Percentiles rank a stretch among this genome's conserved stretches.
Conservation (phyloP, 1,140 invertebrate species). For the Listronotus bonariensis region DNA sequence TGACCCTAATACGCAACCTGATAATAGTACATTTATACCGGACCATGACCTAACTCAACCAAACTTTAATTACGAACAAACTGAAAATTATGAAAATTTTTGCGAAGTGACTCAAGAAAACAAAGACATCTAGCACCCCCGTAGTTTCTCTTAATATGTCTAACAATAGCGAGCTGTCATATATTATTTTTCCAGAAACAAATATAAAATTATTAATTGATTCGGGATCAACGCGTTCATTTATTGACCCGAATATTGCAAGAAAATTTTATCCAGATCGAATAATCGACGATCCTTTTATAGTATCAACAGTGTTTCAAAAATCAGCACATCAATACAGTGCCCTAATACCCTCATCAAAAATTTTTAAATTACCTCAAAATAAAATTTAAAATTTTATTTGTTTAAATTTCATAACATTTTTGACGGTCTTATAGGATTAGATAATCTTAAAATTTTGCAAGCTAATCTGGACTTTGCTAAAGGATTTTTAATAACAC, state of each 20-base stretch:
- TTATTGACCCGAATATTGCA: constrained; percentile 11
- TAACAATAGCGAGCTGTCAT: constrained; percentile 14
- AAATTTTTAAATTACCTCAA: neutral
- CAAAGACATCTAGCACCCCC: neutral
- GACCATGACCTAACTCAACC: too few species aligned
- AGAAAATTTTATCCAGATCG: neutral
- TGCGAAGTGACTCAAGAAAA: neutral
- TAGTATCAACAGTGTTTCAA: constrained; percentile 7
- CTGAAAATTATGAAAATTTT: neutral
- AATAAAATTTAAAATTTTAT: constrained; percentile 15
- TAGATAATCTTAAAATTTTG: constrained; percentile 15
- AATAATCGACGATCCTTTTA: constrained; percentile 6
- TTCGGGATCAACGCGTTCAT: constrained; percentile 20
- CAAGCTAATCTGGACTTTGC: constrained; percentile 5
- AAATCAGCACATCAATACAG: neutral
- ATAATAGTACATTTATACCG: too few species aligned
- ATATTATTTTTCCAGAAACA: constrained; percentile 21
- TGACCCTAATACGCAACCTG: neutral
- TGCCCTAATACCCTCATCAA: neutral
- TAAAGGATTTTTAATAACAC: constrained; percentile 12
- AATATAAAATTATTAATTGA: constrained; percentile 23
- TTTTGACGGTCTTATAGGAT: constrained; percentile 13
- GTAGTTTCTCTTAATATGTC: constrained; percentile 19
- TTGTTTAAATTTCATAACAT: constrained; percentile 23
- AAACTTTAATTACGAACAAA: neutral